Base-by-base conservation (phyloP, 64 coral and sea anemone species). In the Montipora capricornis region DNA sequence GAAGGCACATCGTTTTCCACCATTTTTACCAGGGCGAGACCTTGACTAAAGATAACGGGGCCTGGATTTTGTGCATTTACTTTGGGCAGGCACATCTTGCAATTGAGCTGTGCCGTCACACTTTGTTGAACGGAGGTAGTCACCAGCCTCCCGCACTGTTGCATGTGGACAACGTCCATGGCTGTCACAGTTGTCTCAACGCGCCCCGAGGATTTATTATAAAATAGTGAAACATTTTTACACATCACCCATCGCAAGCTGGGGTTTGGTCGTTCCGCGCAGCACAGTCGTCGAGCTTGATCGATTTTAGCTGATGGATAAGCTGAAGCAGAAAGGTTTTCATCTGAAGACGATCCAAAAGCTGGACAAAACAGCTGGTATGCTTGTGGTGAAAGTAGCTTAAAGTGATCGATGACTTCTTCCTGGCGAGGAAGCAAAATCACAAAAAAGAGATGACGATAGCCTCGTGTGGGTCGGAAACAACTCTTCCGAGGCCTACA, bases 331-430 rank as follows among this genome's bases (percentile, higher is more conserved):
- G 67, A 71, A n/a, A 86, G 16, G 16, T 86, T 68, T 66, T 71
- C 68, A 19, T 86, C 82, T 50, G 82, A 86, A 49, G 45, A 20
- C 3, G 66, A 24, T n/a, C 66, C 82, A 71, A 86, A 86, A 44
- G 82, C 82, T 12, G 82, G 82, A 86, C 82, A 86, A 37, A 86
- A 86, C 67, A 86, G 82, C 17, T 86, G 82, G 60, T 49, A 86
- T 15, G 66, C 64, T 51, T 71, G 82, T 44, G 66, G n/a, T 3
- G 44, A 7, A 19, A 86, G 66, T 12, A 86, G 44, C 67, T 68
- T 71, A 66, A 71, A 20, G 82, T 86, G 66, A 73, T 86, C 82
- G 11, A 86, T 46, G 19, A 49, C 46, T 16, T 86, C 82, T 24
- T 49, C 16, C 82, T 86, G 17, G 44, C 45, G 37, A 51, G 44